Evolutionary conservation across 2,113 vertebrate genomes (phyloP).

Genomic region (Lanius ludovicianus): DNA sequence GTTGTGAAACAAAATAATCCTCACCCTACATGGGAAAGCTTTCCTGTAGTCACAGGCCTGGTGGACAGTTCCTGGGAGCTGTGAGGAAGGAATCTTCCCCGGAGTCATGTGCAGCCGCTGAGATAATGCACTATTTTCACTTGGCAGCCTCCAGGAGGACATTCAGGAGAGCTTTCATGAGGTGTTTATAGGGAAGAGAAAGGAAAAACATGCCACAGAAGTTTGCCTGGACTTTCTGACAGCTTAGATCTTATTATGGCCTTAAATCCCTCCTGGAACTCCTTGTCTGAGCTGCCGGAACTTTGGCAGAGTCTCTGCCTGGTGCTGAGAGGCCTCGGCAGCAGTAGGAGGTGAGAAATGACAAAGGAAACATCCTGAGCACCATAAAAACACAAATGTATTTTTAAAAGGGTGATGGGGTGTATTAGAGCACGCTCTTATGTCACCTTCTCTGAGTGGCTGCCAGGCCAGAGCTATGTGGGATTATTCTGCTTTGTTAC

Average conservation of each 20-base stretch:
- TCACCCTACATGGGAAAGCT: constrained; percentile 45
- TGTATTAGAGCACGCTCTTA: neutral
- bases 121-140: constrained; percentile 39
- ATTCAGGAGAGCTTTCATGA: neutral
- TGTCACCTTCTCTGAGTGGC: neutral
- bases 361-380: neutral
- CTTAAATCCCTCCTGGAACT: constrained; percentile 33
- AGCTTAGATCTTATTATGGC: constrained; percentile 51
- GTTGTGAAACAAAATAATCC: neutral
- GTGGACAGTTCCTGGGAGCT: neutral
- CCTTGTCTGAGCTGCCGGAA: neutral
- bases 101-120: constrained; percentile 29
- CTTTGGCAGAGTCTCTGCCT: neutral
- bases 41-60: neutral
- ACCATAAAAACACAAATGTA: constrained; percentile 1
- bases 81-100: neutral
- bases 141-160: constrained; percentile 17
- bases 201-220: constrained; percentile 54
- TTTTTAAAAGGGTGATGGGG: constrained; percentile 24
- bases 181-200: constrained; percentile 47
- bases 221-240: constrained; percentile 48
- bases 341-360: constrained; percentile 26
- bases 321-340: neutral
- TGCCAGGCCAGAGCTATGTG: neutral
- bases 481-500: neutral